Conservation (phyloP, 2,113 vertebrate species). For the Myxocyprinus asiaticus region DNA sequence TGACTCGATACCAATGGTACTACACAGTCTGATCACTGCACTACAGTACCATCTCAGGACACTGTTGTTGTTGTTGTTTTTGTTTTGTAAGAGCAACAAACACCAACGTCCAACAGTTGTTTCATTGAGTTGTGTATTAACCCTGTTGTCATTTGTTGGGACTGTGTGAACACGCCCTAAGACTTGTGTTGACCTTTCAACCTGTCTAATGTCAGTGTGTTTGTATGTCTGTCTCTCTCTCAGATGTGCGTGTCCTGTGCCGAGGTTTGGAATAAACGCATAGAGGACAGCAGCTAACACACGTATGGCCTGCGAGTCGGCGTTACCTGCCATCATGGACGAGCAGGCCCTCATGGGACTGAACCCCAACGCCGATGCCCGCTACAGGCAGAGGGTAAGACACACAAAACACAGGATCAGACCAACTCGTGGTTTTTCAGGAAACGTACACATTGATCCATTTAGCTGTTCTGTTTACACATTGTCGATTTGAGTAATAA, state of each 20-base stretch:
- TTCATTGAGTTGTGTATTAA: not conserved
- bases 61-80: too few relatives aligned
- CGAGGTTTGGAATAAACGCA: slow-evolving; percentile 73
- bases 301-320: slow-evolving; percentile 75
- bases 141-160: not conserved
- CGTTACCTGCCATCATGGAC: slow-evolving; percentile 86
- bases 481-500: too few relatives aligned
- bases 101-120: too few relatives aligned
- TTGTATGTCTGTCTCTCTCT: not conserved
- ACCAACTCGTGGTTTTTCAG: too few relatives aligned
- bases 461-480: too few relatives aligned
- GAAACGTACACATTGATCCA: too few relatives aligned
- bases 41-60: too few relatives aligned
- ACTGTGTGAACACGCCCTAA: not conserved
- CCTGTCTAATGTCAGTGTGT: not conserved
- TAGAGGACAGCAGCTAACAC: slow-evolving; percentile 74
- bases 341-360: slow-evolving; percentile 97
- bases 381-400: slow-evolving; percentile 91
- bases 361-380: slow-evolving; percentile 93
- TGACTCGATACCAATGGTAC: too few relatives aligned
- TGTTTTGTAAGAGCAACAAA: too few relatives aligned
- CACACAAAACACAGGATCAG: not conserved
- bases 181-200: not conserved
- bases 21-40: too few relatives aligned
- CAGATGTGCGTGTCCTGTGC: slow-evolving; percentile 82